Conservation (phyloP, 2,797 vertebrate genomes). For the Leptoclinus maculatus region DNA sequence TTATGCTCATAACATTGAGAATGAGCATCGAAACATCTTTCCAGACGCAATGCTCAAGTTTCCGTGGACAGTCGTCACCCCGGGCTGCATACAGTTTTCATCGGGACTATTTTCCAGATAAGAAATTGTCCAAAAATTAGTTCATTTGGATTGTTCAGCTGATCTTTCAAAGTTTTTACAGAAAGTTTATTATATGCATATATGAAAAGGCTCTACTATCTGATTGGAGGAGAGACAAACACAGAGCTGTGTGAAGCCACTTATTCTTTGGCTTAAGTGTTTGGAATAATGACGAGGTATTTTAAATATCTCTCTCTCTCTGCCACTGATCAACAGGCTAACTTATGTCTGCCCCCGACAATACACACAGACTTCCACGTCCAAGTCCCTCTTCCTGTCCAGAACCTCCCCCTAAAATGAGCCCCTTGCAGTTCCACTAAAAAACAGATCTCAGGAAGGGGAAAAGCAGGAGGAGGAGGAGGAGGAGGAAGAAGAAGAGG, state of each 20-base stretch:
- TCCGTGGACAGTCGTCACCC: not conserved
- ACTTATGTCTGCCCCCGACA: slow-evolving; percentile 27
- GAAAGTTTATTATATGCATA: not conserved
- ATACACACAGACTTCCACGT: slow-evolving; percentile 21
- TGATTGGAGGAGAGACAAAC: not conserved
- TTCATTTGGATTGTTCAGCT: not conserved
- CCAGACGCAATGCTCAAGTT: not conserved
- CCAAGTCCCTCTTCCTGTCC: slow-evolving; percentile 55
- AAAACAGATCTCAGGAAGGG: slow-evolving; percentile 59
- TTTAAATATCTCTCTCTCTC: not conserved
- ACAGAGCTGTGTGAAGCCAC: not conserved
- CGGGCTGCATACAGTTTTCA: not conserved
- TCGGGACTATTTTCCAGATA: not conserved
- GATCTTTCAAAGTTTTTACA: not conserved
- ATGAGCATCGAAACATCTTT: not conserved
- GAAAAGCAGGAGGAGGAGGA: slow-evolving; percentile 33
- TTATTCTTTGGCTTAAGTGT: not conserved
- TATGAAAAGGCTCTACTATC: not conserved
- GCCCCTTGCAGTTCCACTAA: slow-evolving; percentile 60
- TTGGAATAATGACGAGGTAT: slow-evolving; percentile 4
- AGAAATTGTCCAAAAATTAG: not conserved
- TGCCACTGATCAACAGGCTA: slow-evolving; percentile 23
- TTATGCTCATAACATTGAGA: not conserved
- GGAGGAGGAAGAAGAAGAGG: slow-evolving; percentile 31
- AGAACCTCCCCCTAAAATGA: slow-evolving; percentile 49